Evolutionary conservation across 2,797 vertebrate genomes (phyloP), one percentile per base, ranked within the genome.

Genomic region (Gambusia yucatana): DNA sequence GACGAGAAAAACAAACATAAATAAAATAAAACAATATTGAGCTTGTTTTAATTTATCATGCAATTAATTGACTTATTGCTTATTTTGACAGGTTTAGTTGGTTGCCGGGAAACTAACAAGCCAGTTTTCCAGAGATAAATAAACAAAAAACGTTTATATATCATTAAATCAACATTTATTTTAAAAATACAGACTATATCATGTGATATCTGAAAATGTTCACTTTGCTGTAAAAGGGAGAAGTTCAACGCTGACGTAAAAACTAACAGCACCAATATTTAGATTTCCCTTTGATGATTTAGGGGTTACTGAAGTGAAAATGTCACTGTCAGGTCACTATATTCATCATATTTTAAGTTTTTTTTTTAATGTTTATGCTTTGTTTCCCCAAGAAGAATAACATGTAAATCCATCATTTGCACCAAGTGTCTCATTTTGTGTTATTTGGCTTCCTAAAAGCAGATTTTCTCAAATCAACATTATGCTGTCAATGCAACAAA

Each of bases 391-490:
- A 1, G 10, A 25, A 67, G 22, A 67, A 41, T 25, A 41, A 4
- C 22, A 1, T 8, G 11, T 69, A 44, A 69, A 69, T 14, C 65
- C 20, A 25, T 10, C 17, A 4, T 41, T 67, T 67, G 63, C 20
- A 22, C 7, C 4, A 8, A 44, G 39, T 43, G 22, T n/a, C 11
- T n/a, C 22, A 69, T 44, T 69, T 25, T 67, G 6, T 11, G 65
- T 44, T 25, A 44, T 44, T n/a, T n/a, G 65, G 41, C 10, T 14
- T 41, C 61, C 61, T 65, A 65, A 65, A 65, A 39, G 61, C 61
- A 65, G 17, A 47, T 70, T 76, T 73, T 84, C 71, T 80, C 41
- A 69, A 71, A 36, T 80, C 79, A 75, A 80, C 79, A 77, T 48
- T 0, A 73, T 57, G 44, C 41, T 59, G 75, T 82, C 82, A 79